phyloP scores from a whole-genome alignment of 2,113 vertebrate genomes.

The Leiothrix lutea region DNA sequence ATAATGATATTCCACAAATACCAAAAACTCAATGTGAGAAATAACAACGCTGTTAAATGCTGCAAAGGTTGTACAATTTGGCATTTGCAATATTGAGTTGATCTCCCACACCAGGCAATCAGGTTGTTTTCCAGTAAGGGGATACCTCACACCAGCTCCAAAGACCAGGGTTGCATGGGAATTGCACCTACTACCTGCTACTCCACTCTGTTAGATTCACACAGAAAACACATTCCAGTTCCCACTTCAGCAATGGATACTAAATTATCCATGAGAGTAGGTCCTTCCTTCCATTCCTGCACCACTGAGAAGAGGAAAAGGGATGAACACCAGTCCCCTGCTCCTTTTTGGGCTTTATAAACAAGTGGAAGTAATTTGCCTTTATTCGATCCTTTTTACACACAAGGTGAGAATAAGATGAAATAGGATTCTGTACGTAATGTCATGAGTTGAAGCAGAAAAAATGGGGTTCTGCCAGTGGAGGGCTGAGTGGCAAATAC shows the following conservation, averaged over 20 bases:
- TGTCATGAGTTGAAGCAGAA: not conserved
- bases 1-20: not conserved
- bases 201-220: not conserved
- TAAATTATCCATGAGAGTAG: not conserved
- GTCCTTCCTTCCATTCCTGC: not conserved
- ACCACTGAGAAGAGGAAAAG: not conserved
- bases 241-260: not conserved
- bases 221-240: not conserved
- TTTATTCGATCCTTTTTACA: not conserved
- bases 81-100: not conserved
- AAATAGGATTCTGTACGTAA: not conserved
- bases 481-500: not conserved
- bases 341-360: not conserved
- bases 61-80: not conserved
- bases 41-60: not conserved
- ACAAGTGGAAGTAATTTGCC: not conserved
- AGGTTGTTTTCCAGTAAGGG: not conserved
- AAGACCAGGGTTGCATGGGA: not conserved
- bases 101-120: not conserved
- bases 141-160: not conserved
- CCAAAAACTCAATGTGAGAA: not conserved
- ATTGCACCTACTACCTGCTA: not conserved
- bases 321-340: not conserved
- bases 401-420: not conserved
- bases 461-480: fast-evolving